These are phyloP conservation scores for Drosophila borborema DNA, from an alignment of 2,888 invertebrate genomes.

Conservation along the genomic window DNA sequence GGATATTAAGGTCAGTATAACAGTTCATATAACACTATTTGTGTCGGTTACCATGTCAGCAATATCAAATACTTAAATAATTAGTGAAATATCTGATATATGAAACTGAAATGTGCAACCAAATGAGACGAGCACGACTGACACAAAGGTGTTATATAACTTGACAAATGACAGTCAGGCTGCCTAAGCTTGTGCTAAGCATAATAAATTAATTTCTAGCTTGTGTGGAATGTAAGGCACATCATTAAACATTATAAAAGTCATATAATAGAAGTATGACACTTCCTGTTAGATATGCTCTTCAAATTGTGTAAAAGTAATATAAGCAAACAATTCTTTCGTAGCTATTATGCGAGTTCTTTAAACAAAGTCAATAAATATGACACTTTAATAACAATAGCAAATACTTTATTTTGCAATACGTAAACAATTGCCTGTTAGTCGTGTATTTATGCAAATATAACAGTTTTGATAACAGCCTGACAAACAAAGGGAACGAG, in stretches of 20 bases:
- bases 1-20: slow-evolving; percentile 7
- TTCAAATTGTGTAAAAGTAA: no score
- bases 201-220: not conserved
- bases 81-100: not conserved
- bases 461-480: slow-evolving; percentile 8
- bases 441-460: not conserved
- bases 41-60: not conserved
- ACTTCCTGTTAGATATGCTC: not conserved
- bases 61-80: not conserved
- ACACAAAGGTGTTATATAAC: not conserved
- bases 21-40: slow-evolving; percentile 15
- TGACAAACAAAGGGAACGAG: not conserved
- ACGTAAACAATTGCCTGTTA: slow-evolving; percentile 2
- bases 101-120: not conserved
- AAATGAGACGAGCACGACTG: not conserved
- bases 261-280: not conserved
- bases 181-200: not conserved
- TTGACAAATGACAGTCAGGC: not conserved
- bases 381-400: slow-evolving; percentile 1
- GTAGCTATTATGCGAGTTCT: not conserved
- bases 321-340: no score
- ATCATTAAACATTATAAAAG: not conserved
- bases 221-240: not conserved
- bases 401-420: not conserved
- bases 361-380: no score